Percentiles rank a stretch among this genome's conserved stretches.
Conservation (phyloP, 2,888 invertebrate genomes). For the Argyra leucocephala region DNA sequence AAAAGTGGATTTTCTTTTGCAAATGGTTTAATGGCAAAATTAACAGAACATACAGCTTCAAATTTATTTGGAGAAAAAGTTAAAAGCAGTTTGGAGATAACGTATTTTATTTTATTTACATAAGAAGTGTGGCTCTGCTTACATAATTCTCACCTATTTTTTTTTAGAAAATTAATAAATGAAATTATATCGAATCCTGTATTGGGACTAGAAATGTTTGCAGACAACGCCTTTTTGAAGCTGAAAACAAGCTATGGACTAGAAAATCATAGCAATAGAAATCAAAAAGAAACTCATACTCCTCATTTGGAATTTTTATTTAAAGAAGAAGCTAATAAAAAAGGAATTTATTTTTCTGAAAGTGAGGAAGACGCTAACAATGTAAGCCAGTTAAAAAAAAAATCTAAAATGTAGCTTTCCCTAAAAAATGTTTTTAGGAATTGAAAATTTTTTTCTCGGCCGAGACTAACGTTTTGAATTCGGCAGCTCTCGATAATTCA, state of each 20-base stretch:
- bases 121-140: too few species aligned
- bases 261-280: too few species aligned
- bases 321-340: slow-evolving; percentile 56
- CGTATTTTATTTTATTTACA: slow-evolving; percentile 46
- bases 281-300: slow-evolving; percentile 23
- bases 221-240: slow-evolving; percentile 37
- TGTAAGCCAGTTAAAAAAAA: slow-evolving; percentile 32
- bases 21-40: slow-evolving; percentile 61
- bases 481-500: slow-evolving; percentile 54
- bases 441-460: slow-evolving; percentile 54
- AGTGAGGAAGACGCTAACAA: slow-evolving; percentile 47
- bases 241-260: slow-evolving; percentile 27
- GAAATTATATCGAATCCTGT: slow-evolving; percentile 33
- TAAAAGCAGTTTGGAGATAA: slow-evolving; percentile 51
- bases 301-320: slow-evolving; percentile 52
- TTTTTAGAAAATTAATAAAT: slow-evolving; percentile 32
- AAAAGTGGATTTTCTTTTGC: slow-evolving; percentile 53
- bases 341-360: slow-evolving; percentile 60
- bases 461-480: slow-evolving; percentile 44
- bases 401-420: not conserved
- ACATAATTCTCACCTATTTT: too few species aligned
- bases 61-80: slow-evolving; percentile 51
- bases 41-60: slow-evolving; percentile 56
- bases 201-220: slow-evolving; percentile 37
- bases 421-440: slow-evolving; percentile 47